phyloP scores from a whole-genome alignment of 2,888 invertebrate species.

The Teleiodes luculella region DNA sequence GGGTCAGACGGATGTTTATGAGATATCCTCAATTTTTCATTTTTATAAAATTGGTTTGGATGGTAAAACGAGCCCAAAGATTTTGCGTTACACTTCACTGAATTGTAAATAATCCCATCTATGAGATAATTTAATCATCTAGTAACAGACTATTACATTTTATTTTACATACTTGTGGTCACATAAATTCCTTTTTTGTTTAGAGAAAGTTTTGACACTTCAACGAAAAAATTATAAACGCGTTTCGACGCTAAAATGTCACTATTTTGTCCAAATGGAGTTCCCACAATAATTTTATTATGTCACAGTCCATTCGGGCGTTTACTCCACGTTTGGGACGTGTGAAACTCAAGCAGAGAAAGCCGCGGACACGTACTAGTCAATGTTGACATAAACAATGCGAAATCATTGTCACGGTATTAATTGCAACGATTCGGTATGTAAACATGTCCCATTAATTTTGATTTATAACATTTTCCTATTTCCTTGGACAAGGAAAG shows the following conservation, averaged over 20 bases:
- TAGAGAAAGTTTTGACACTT: background rate
- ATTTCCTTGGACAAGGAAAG: too few relatives aligned
- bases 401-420: background rate
- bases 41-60: too few relatives aligned
- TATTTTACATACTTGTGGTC: too few relatives aligned
- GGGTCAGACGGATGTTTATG: too few relatives aligned
- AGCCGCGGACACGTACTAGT: slow-evolving; percentile 2
- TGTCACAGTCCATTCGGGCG: slow-evolving; percentile 20
- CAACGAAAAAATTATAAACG: background rate
- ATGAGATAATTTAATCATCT: too few relatives aligned
- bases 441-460: background rate
- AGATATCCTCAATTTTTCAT: too few relatives aligned
- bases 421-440: background rate
- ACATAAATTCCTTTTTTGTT: background rate
- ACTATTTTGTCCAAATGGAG: background rate
- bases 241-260: background rate
- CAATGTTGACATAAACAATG: background rate
- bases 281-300: slow-evolving; percentile 13
- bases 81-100: too few relatives aligned
- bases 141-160: background rate
- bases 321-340: slow-evolving; percentile 22
- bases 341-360: slow-evolving; percentile 12
- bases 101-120: too few relatives aligned
- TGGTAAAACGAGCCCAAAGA: too few relatives aligned
- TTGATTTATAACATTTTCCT: background rate